Base-by-base conservation (phyloP, 2,888 invertebrate genomes). In the Idaea aversata region DNA sequence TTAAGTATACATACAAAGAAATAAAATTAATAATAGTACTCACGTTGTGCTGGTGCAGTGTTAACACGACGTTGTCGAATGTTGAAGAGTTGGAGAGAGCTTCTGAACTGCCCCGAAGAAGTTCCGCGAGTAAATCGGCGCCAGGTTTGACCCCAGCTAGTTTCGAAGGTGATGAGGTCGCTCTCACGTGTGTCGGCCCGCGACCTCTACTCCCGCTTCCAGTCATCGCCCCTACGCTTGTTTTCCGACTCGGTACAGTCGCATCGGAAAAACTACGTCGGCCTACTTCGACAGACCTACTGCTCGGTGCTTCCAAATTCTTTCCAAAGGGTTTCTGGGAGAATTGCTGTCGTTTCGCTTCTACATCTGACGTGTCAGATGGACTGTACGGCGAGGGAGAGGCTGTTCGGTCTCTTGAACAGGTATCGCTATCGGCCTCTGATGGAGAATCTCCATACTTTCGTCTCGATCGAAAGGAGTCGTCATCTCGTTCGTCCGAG, bases 71-170 rank as follows among this genome's bases (percentile, higher is more conserved):
- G 84, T 92, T 93, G 87, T 93, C 93, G 82, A 93, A 91, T 68
- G 90, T 85, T 15, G 90, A 86, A 5, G 94, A 93, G 69, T 95
- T 94, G 15, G 96, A 95, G 65, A 96, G 90, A 72, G 96, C 95
- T 84, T 97, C 97, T 59, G 97, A 97, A 77, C 96, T 96, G 65
- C 97, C 97, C 72, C 96, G 94, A 61, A 97, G 93, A 69, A 97
- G 90, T 83, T 97, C 96, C 61, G 96, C 96, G 68, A 97, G 91
- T 68, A 97, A 89, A 81, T 97, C 96, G 1, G 86, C 88, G 35
- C 89, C 90, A 5, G 91, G 88, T 69, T 89, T 88, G 65, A 91
- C 91, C 69, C 95, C 95, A 78, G 95, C 95, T 72, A 97, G 91
- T 84, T 97, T 96, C 16, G 96, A 96, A 47, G 97, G 97, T 74